Percentiles rank a stretch among this genome's conserved stretches.
phyloP scores from a whole-genome alignment of 2,888 invertebrate species.

The Baronia brevicornis region DNA sequence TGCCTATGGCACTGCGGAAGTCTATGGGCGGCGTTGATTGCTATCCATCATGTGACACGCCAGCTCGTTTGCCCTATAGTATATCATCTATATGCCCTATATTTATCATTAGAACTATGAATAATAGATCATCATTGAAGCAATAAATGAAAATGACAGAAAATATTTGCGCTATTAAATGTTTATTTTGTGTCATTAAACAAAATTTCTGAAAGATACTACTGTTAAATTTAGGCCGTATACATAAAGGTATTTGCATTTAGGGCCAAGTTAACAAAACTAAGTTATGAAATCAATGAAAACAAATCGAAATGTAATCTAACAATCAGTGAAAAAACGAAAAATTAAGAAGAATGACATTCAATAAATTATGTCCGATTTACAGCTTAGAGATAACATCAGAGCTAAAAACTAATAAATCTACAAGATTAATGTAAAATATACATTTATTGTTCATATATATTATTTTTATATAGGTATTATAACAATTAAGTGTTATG shows the following conservation, averaged over 20 bases:
- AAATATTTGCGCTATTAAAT: constrained; percentile 46
- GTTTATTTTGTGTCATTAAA: constrained; percentile 64
- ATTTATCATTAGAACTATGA: too few relatives aligned
- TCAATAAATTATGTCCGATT: constrained; percentile 31
- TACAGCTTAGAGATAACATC: constrained; percentile 17
- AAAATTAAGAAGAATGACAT: constrained; percentile 34
- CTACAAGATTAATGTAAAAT: constrained; percentile 46
- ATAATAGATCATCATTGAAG: too few relatives aligned
- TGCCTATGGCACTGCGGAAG: too few relatives aligned
- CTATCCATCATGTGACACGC: too few relatives aligned
- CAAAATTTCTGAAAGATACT: constrained; percentile 22
- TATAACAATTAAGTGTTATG: constrained; percentile 66
- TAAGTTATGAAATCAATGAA: background rate
- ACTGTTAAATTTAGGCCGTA: constrained; percentile 35
- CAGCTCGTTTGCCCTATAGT: too few relatives aligned
- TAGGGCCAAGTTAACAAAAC: constrained; percentile 28
- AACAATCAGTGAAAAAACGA: constrained; percentile 28
- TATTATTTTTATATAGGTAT: too few relatives aligned
- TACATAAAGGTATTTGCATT: constrained; percentile 26
- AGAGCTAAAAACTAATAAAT: constrained; percentile 28
- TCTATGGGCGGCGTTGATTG: too few relatives aligned
- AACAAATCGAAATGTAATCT: constrained; percentile 30
- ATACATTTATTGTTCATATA: constrained; percentile 58
- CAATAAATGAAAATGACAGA: constrained; percentile 19
- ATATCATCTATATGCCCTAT: too few relatives aligned